Base-by-base conservation (phyloP, 2,888 invertebrate species). In the Troides aeacus region DNA sequence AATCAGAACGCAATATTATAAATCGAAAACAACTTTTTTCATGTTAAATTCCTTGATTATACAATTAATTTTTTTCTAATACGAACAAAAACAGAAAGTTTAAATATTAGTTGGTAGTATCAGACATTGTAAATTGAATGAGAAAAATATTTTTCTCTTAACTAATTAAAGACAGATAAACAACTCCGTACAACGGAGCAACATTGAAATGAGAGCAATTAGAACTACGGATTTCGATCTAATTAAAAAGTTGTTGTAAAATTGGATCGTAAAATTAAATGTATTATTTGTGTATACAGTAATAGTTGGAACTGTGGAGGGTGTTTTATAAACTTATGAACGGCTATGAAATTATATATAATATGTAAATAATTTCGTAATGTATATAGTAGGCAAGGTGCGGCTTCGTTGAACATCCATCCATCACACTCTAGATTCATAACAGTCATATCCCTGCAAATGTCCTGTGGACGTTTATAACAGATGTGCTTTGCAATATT, bases 361-460 rank as follows among this genome's bases (percentile, higher is more conserved):
- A 62, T 65, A 66, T 62, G 56, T 17, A 72, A 67, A 72, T 73
- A 72, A 77, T 75, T 75, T 72, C 73, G 69, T 73, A 75, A 76
- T 74, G 76, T 75, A 77, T 75, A 77, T 66, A 74, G 4, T 53
- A 6, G 53, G 73, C 75, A 74, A 75, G 74, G 74, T 66, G 68
- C 74, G 77, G 77, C 76, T 77, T 78, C 77, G 77, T 74, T 79
- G 74, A 78, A 77, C 76, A 81, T 80, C 86, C 86, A 90, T 91
- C 89, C 88, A 90, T 90, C 90, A 90, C 78, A 79, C 84, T 85
- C 84, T 78, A 79, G 83, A 86, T 87, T 89, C 89, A 88, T 90
- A 89, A 88, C 84, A 81, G 85, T 84, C 84, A 81, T 77, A 80
- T 79, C 81, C 77, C 81, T 82, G 81, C 85, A 86, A 82, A 88